Conservation (phyloP, 2,797 vertebrate genomes). For the Characodon lateralis region DNA sequence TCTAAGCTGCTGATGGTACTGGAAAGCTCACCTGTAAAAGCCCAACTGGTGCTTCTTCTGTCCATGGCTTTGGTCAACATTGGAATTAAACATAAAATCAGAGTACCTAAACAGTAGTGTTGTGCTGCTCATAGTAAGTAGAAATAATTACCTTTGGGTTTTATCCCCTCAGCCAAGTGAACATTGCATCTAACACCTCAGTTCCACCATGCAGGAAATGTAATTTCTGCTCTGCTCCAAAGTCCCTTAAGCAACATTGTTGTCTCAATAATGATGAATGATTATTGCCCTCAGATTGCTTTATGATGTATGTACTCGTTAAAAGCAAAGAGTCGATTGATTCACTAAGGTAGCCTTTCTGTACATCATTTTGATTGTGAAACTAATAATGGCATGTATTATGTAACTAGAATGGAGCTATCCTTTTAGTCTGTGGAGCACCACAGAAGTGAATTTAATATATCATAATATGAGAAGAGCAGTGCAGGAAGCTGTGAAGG, state of each 20-base stretch:
- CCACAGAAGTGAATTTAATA: constrained; percentile 34
- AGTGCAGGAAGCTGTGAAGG: constrained; percentile 6
- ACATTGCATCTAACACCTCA: constrained; percentile 33
- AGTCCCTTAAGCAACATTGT: constrained; percentile 62
- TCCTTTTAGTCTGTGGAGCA: constrained; percentile 9
- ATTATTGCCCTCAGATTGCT: constrained; percentile 77
- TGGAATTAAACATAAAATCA: background rate
- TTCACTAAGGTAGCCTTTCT: constrained; percentile 73
- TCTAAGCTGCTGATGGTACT: too few species aligned
- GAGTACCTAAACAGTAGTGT: background rate
- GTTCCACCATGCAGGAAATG: constrained; percentile 60
- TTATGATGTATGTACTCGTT: constrained; percentile 81
- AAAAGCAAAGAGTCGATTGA: constrained; percentile 73
- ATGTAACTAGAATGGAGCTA: constrained; percentile 60
- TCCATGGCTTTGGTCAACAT: background rate
- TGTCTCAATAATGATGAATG: constrained; percentile 80
- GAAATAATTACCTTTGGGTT: constrained; percentile 20
- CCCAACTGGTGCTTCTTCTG: background rate
- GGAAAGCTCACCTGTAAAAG: background rate
- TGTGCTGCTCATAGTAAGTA: background rate
- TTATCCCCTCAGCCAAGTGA: constrained; percentile 2
- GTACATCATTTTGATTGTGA: constrained; percentile 74
- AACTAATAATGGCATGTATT: constrained; percentile 73
- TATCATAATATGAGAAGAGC: constrained; percentile 44
- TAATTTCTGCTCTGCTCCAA: constrained; percentile 71